phyloP scores from a whole-genome alignment of 2,113 vertebrate species.

The Dinomys branickii region DNA sequence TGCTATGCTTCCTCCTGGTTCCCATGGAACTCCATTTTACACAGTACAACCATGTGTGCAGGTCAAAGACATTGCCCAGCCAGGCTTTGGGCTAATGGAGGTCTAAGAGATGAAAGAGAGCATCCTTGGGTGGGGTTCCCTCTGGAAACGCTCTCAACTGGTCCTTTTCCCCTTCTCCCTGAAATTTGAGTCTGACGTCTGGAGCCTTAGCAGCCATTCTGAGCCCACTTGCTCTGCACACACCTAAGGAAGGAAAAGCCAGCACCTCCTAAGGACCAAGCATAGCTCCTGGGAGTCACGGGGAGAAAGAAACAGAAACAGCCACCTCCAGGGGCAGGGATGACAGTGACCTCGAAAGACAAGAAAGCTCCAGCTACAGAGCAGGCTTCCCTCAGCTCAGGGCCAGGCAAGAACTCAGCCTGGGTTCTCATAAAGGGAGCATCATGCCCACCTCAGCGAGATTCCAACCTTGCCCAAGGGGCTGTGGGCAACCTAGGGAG shows the following conservation, averaged over 20 bases:
- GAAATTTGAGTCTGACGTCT: background rate
- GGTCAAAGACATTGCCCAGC: background rate
- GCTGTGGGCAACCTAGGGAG: background rate
- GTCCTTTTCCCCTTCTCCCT: background rate
- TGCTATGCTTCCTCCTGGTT: background rate
- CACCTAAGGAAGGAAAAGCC: background rate
- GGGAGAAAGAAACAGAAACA: background rate
- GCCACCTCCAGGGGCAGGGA: background rate
- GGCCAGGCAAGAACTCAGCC: background rate
- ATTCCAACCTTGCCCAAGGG: background rate
- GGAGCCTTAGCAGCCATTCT: background rate
- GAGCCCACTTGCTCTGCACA: background rate
- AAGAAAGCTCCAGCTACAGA: background rate
- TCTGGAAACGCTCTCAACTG: background rate
- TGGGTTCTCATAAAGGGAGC: background rate
- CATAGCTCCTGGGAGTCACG: background rate
- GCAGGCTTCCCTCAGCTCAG: background rate
- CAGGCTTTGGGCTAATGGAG: background rate
- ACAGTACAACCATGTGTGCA: background rate
- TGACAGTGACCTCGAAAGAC: background rate
- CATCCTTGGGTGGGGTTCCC: background rate
- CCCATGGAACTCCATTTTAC: background rate
- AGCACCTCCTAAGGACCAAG: background rate
- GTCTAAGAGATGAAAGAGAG: background rate
- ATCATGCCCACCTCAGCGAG: background rate